Percentiles rank a stretch among this genome's conserved stretches.
Evolutionary conservation across 1,140 invertebrate species (phyloP).

Genomic region (Drosophila repleta): DNA sequence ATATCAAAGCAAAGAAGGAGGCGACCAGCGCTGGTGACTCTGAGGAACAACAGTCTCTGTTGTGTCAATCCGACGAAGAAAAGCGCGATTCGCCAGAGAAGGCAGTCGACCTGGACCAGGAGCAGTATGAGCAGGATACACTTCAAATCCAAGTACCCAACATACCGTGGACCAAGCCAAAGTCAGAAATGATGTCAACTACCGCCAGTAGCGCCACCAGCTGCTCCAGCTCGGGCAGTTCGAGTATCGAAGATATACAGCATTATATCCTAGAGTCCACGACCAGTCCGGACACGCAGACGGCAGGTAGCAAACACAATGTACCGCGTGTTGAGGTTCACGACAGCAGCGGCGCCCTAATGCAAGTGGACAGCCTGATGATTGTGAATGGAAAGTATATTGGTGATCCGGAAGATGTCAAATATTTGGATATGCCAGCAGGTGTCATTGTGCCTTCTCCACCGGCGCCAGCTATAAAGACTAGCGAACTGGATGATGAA

Average conservation of each 20-base stretch:
- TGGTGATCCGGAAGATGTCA: constrained; percentile 83
- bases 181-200: constrained; percentile 66
- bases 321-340: constrained; percentile 88
- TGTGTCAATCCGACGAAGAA: constrained; percentile 68
- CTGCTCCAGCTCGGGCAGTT: constrained; percentile 68
- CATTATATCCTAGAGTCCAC: constrained; percentile 83
- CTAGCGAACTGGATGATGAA: constrained; percentile 65
- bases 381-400: constrained; percentile 84
- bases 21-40: constrained; percentile 36
- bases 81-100: constrained; percentile 84
- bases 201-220: constrained; percentile 69
- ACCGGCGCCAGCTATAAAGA: constrained; percentile 49
- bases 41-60: constrained; percentile 62
- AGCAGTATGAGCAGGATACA: constrained; percentile 85
- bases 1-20: constrained; percentile 62
- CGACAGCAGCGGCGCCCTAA: constrained; percentile 87
- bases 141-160: constrained; percentile 86
- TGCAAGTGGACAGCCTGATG: constrained; percentile 86
- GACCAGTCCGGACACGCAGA: constrained; percentile 83
- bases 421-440: constrained; percentile 74
- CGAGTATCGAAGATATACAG: constrained; percentile 83
- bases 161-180: constrained; percentile 86
- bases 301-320: constrained; percentile 63
- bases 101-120: constrained; percentile 84
- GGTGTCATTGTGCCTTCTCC: constrained; percentile 70